Percentiles rank a stretch among this genome's conserved stretches.
Conservation (phyloP, 1,140 invertebrate genomes). For the Meloidogyne floridensis region DNA sequence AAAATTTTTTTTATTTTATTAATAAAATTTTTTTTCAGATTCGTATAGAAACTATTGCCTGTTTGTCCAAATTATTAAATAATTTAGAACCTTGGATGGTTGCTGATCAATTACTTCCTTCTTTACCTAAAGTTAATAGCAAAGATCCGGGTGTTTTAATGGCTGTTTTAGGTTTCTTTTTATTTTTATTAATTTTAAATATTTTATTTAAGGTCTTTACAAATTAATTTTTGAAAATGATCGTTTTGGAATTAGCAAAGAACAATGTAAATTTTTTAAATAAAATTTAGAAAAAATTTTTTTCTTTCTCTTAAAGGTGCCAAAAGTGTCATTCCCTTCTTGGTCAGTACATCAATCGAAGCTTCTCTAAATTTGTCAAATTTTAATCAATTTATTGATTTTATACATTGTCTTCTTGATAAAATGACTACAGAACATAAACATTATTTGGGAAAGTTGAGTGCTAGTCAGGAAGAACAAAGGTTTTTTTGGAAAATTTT, state of each 20-base stretch:
- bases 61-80: constrained; percentile 87
- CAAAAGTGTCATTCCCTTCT: constrained; percentile 86
- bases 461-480: constrained; percentile 84
- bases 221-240: constrained; percentile 85
- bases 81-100: constrained; percentile 94
- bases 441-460: constrained; percentile 84
- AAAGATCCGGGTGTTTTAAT: constrained; percentile 92
- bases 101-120: constrained; percentile 88
- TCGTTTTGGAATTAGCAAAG: constrained; percentile 87
- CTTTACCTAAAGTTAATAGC: constrained; percentile 86
- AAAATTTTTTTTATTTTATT: constrained; percentile 34
- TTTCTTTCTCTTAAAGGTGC: constrained; percentile 71
- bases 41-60: constrained; percentile 88
- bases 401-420: constrained; percentile 86
- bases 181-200: neutral
- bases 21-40: constrained; percentile 70
- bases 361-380: constrained; percentile 86
- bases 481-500: constrained; percentile 61
- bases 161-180: constrained; percentile 83
- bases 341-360: constrained; percentile 90
- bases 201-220: constrained; percentile 78
- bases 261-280: constrained; percentile 29
- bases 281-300: neutral
- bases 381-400: constrained; percentile 82
- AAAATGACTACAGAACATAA: constrained; percentile 86